Conservation (phyloP, 1,140 invertebrate genomes). For the Diprion similis region DNA sequence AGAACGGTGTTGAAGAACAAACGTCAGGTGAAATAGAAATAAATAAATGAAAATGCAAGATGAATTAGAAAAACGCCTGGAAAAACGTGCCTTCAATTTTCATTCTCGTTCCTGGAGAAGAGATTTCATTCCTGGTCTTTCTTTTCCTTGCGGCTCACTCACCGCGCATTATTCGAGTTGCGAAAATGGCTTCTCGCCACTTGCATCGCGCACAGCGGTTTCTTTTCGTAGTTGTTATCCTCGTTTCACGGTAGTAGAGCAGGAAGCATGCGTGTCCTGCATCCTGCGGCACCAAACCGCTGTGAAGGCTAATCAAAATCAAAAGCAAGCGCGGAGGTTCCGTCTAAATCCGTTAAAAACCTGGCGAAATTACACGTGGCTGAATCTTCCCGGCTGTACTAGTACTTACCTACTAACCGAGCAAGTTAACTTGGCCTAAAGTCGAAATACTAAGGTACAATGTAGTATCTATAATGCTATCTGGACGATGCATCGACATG, state of each 20-base stretch:
- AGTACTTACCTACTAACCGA: not conserved
- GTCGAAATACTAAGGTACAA: no score
- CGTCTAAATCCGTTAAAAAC: no score
- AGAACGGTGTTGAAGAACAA: no score
- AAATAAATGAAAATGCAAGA: no score
- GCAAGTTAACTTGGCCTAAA: not conserved
- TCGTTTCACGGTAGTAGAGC: not conserved
- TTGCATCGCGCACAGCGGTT: not conserved
- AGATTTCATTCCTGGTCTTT: not conserved
- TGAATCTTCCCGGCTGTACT: no score
- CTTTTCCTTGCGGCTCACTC: not conserved
- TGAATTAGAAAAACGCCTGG: not conserved
- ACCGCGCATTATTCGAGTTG: not conserved
- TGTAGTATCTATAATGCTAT: no score
- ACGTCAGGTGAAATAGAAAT: no score
- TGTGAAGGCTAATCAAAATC: not conserved
- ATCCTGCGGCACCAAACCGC: not conserved
- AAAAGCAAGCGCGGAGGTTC: no score
- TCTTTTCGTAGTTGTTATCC: not conserved
- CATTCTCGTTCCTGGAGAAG: not conserved
- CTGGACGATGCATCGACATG: no score
- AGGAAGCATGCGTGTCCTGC: not conserved
- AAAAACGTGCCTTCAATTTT: not conserved
- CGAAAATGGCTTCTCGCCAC: not conserved
- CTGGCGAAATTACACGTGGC: not conserved